Conservation (phyloP, 2,797 vertebrate species). For the Crocodylus rhombifer region DNA sequence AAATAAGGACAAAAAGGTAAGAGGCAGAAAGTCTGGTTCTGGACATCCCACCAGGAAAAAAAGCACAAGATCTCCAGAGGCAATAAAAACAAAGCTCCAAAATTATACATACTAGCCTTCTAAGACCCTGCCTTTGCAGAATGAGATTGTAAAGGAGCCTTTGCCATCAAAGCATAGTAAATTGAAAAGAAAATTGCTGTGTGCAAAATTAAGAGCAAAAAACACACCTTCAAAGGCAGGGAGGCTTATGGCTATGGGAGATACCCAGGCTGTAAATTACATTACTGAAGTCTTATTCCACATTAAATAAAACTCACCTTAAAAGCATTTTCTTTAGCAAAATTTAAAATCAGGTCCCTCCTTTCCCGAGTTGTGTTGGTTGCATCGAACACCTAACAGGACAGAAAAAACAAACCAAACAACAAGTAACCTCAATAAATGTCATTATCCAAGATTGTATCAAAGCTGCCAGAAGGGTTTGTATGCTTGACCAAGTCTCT, state of each 20-base stretch:
- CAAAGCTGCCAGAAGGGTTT: not conserved
- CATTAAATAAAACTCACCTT: constrained; percentile 82
- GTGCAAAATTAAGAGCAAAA: not conserved
- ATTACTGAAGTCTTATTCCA: not conserved
- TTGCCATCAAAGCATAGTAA: not conserved
- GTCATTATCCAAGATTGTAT: too few relatives aligned
- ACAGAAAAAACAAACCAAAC: not conserved
- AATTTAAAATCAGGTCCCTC: constrained; percentile 91
- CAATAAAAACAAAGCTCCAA: too few relatives aligned
- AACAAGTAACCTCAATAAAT: too few relatives aligned
- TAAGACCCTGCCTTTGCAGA: too few relatives aligned
- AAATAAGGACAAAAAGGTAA: too few relatives aligned
- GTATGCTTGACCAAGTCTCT: accelerated
- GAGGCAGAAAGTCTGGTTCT: too few relatives aligned
- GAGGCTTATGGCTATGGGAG: not conserved
- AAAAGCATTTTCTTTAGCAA: constrained; percentile 91
- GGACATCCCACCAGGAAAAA: constrained; percentile 17
- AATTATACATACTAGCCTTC: too few relatives aligned
- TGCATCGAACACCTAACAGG: constrained; percentile 93
- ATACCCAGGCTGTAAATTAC: not conserved
- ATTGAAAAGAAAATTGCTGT: not conserved
- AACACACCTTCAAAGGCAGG: not conserved
- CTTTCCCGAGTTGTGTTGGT: constrained; percentile 98
- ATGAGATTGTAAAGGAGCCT: too few relatives aligned
- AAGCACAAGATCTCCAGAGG: not conserved